Evolutionary conservation across 2,113 vertebrate genomes (phyloP).

Genomic region (Mus musculus): DNA sequence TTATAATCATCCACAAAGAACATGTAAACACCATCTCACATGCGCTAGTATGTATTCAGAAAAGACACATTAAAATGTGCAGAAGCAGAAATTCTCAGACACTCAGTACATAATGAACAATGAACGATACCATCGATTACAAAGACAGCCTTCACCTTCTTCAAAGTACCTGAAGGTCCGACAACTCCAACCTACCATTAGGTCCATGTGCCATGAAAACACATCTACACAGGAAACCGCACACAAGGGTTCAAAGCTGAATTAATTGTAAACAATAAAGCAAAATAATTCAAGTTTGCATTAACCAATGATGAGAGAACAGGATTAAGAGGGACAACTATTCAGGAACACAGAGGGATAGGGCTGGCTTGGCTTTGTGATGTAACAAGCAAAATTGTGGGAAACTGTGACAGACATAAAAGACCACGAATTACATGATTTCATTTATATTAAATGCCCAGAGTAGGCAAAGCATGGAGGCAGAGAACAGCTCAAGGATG

Average conservation of each 20-base stretch:
- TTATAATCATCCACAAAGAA: neutral
- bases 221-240: neutral
- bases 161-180: neutral
- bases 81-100: neutral
- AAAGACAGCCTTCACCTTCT: neutral
- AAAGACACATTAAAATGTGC: neutral
- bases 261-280: neutral
- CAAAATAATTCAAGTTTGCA: neutral
- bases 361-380: neutral
- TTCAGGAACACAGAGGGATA: slow-evolving; percentile 1
- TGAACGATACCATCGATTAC: neutral
- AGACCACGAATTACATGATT: neutral
- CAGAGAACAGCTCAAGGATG: neutral
- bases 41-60: neutral
- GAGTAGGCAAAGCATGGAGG: neutral
- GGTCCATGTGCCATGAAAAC: neutral
- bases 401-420: neutral
- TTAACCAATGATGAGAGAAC: neutral
- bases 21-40: neutral
- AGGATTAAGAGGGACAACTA: neutral
- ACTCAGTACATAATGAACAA: neutral
- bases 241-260: neutral
- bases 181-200: neutral
- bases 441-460: neutral
- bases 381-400: neutral